Evolutionary conservation across 2,113 vertebrate species (phyloP), one percentile per base, ranked within the genome.

Genomic region (Enhydra lutris): DNA sequence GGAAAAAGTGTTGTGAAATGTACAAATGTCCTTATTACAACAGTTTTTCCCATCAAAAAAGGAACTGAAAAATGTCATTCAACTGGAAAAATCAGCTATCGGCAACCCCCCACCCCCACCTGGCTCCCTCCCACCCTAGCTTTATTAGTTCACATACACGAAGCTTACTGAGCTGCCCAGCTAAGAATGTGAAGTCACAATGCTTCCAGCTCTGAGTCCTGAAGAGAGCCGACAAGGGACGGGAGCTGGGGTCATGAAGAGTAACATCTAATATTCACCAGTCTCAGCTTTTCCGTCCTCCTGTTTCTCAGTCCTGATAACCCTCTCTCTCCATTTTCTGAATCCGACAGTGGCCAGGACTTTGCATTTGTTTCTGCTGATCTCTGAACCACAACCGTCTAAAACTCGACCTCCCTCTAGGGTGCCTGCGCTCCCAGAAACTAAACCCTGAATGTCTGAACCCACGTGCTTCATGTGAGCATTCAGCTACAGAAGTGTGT

Each of bases 11-110:
- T 3, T 11, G 21, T 20, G 18, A 74, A 39, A 21, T 45, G 65
- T 50, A 71, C 26, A 83, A 18, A 92, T 73, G 52, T 85, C 88
- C 71, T 52, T 50, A 84, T 92, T n/a, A 85, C 10, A 93, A 76
- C 6, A 82, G 29, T 50, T 74, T 94, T 65, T 76, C 17, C 69
- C 52, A 78, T 83, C 34, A 42, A 47, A 45, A 95, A 42, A 63
- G 59, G 93, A 63, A 80, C 1, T 39, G 47, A 76, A 76, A 26
- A 69, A 39, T 26, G 61, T 57, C 39, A 86, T 47, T 83, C 31
- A 71, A 45, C 4, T 61, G 39, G 36, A 73, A 96, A 86, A 55
- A 13, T 42, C 18, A 57, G 61, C 21, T n/a, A 18, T 36, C 6
- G 31, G 8, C 20, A 61, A 47, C 1, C 4, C 59, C 3, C 24